phyloP scores from a whole-genome alignment of 2,113 vertebrate species.

The Lepus europaeus region DNA sequence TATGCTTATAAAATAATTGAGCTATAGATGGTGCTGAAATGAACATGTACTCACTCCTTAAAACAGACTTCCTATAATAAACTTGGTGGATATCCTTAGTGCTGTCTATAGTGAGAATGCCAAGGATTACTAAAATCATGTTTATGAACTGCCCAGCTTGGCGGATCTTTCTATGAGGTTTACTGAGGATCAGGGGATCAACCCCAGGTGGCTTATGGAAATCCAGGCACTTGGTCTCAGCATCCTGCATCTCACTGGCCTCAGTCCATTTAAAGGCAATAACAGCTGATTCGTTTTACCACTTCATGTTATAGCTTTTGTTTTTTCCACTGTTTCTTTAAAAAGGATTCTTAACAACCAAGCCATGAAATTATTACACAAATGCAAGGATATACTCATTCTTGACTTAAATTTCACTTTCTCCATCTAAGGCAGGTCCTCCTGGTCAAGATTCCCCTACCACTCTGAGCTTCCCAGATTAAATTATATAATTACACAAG shows the following conservation, averaged over 20 bases:
- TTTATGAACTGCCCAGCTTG: background rate
- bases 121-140: background rate
- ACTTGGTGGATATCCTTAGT: background rate
- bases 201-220: constrained; percentile 2
- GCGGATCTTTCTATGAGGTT: constrained; percentile 28
- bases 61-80: background rate
- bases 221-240: background rate
- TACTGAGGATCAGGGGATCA: constrained; percentile 9
- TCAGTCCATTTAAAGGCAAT: background rate
- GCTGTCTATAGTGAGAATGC: background rate
- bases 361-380: background rate
- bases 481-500: background rate
- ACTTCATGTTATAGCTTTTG: background rate
- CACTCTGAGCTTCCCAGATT: background rate
- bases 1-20: background rate
- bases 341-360: constrained; percentile 1
- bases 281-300: background rate
- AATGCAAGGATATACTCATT: background rate
- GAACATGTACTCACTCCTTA: background rate
- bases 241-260: background rate
- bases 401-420: constrained; percentile 46
- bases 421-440: background rate
- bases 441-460: background rate
- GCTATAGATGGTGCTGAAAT: background rate
- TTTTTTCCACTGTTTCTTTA: background rate